These are phyloP conservation scores for Perca fluviatilis DNA, from an alignment of 2,113 vertebrate genomes.

Conservation along the genomic window DNA sequence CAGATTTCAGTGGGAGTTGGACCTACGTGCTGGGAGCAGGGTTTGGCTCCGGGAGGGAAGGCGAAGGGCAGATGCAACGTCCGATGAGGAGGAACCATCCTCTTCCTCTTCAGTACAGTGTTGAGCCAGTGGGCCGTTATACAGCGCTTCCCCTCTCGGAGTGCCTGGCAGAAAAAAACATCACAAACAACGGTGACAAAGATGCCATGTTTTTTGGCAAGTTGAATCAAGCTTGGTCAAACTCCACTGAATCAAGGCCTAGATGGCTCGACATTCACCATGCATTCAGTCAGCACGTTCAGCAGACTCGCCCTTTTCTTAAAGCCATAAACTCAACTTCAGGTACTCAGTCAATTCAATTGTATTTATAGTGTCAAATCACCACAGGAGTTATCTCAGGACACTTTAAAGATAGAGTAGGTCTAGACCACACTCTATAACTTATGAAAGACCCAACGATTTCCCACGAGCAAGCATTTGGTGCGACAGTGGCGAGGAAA, in stretches of 20 bases:
- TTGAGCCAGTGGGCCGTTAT: conserved; percentile 97
- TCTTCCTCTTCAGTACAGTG: conserved; percentile 92
- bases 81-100: conserved; percentile 93
- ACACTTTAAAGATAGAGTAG: no score
- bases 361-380: no score
- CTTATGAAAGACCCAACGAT: no score
- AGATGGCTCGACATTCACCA: not conserved
- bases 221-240: not conserved
- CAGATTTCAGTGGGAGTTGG: not conserved
- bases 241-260: not conserved
- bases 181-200: not conserved
- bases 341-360: not conserved
- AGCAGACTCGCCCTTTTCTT: not conserved
- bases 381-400: no score
- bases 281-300: no score
- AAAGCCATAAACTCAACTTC: not conserved
- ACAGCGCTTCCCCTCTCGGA: conserved; percentile 94
- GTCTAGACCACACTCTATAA: no score
- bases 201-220: not conserved
- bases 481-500: no score
- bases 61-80: conserved; percentile 95
- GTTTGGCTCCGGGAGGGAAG: conserved; percentile 95
- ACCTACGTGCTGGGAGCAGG: conserved; percentile 95
- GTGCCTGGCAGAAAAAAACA: conserved; percentile 81
- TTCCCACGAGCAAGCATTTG: no score